These are phyloP conservation scores for Drosophila fuyamai DNA, from an alignment of 1,140 invertebrate species.

Conservation along the genomic window DNA sequence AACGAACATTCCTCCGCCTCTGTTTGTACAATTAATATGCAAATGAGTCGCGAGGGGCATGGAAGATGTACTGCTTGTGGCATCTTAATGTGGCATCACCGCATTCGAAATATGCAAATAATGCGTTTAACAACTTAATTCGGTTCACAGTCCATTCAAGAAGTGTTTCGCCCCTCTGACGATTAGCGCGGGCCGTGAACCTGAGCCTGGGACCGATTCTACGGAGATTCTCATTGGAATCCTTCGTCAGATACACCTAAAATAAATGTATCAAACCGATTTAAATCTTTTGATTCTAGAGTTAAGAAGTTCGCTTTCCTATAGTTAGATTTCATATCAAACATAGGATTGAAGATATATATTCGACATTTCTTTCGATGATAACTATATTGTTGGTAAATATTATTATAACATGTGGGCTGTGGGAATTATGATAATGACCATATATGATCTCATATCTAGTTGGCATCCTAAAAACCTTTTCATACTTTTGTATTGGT, in stretches of 20 bases:
- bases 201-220: conserved; percentile 32
- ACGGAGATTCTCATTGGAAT: conserved; percentile 24
- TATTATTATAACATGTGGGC: too few relatives aligned
- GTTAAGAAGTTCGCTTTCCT: too few relatives aligned
- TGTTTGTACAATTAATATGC: conserved; percentile 83
- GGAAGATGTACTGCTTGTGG: conserved; percentile 34
- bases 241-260: neutral
- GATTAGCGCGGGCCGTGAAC: conserved; percentile 79
- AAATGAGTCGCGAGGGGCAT: conserved; percentile 54
- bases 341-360: too few relatives aligned
- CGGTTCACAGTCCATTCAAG: conserved; percentile 46
- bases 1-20: conserved; percentile 49
- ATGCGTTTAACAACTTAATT: conserved; percentile 84
- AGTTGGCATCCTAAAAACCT: too few relatives aligned
- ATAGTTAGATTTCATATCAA: too few relatives aligned
- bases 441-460: too few relatives aligned
- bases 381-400: too few relatives aligned
- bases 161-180: conserved; percentile 41
- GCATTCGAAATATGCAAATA: conserved; percentile 82
- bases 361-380: too few relatives aligned
- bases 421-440: too few relatives aligned
- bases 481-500: too few relatives aligned
- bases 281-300: too few relatives aligned
- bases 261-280: neutral
- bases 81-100: conserved; percentile 69